Conservation (phyloP, 2,113 vertebrate genomes). For the Tamias sibiricus region DNA sequence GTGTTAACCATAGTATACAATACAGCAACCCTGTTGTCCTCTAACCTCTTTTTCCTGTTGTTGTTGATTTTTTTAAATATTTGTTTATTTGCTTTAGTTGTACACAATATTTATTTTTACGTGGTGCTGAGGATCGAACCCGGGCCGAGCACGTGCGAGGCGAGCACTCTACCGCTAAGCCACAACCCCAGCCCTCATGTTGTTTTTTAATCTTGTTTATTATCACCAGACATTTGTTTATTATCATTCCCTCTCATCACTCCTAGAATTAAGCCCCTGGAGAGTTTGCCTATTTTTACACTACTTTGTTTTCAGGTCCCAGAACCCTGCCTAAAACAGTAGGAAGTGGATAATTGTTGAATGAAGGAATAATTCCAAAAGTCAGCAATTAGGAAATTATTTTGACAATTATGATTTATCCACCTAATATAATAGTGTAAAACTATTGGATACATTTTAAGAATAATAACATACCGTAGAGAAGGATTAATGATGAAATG, state of each 20-base stretch:
- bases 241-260: not conserved
- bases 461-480: not conserved
- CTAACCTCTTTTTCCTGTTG: not conserved
- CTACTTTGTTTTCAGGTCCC: not conserved
- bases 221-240: slow-evolving; percentile 20
- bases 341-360: slow-evolving; percentile 18
- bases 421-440: not conserved
- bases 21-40: not conserved
- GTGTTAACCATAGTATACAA: not conserved
- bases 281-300: slow-evolving; percentile 20
- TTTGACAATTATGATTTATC: slow-evolving; percentile 5
- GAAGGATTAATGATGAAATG: slow-evolving; percentile 35
- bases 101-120: too few species aligned
- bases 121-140: too few species aligned
- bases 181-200: too few species aligned
- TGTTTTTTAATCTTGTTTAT: too few species aligned
- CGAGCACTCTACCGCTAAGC: too few species aligned
- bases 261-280: not conserved
- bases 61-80: not conserved
- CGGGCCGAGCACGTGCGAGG: too few species aligned
- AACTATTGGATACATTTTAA: slow-evolving; percentile 30
- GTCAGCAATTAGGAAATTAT: not conserved
- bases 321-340: not conserved
- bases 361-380: not conserved
- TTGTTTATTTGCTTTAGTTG: too few species aligned